These are phyloP conservation scores for Okapia johnstoni DNA, from an alignment of 2,113 vertebrate genomes.

Conservation along the genomic window DNA sequence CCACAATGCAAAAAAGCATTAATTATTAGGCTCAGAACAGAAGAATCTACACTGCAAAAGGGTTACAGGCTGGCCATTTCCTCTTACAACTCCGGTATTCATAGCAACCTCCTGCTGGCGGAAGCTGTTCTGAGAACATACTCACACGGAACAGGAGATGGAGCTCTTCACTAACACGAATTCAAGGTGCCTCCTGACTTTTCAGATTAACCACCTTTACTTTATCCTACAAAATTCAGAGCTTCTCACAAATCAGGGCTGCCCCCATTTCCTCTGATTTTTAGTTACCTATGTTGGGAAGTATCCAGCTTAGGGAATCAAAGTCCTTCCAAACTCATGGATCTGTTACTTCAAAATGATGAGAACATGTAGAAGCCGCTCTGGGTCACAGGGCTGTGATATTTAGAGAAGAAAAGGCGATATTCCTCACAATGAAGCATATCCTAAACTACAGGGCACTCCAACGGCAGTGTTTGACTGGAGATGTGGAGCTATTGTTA, in stretches of 20 bases:
- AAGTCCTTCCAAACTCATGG: not conserved
- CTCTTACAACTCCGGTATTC: not conserved
- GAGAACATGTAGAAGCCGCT: not conserved
- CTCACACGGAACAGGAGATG: constrained; percentile 77
- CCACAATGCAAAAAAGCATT: not conserved
- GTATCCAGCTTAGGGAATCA: not conserved
- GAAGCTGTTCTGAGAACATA: constrained; percentile 29
- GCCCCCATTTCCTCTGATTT: not conserved
- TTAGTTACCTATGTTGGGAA: not conserved
- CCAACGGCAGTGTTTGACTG: not conserved
- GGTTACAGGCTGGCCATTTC: fast-evolving
- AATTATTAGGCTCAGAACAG: not conserved
- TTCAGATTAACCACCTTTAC: not conserved
- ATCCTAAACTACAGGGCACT: not conserved
- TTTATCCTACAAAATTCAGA: not conserved
- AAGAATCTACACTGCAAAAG: not conserved
- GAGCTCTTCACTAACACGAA: constrained; percentile 77
- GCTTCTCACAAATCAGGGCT: not conserved
- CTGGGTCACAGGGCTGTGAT: not conserved
- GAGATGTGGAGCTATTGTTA: not conserved
- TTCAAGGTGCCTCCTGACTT: not conserved
- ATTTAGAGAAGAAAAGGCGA: not conserved
- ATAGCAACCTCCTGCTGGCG: not conserved
- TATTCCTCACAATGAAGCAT: not conserved
- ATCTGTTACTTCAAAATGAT: not conserved